These are phyloP conservation scores for Rhogogaster chlorosoma DNA, from an alignment of 2,888 invertebrate genomes.

Conservation along the genomic window DNA sequence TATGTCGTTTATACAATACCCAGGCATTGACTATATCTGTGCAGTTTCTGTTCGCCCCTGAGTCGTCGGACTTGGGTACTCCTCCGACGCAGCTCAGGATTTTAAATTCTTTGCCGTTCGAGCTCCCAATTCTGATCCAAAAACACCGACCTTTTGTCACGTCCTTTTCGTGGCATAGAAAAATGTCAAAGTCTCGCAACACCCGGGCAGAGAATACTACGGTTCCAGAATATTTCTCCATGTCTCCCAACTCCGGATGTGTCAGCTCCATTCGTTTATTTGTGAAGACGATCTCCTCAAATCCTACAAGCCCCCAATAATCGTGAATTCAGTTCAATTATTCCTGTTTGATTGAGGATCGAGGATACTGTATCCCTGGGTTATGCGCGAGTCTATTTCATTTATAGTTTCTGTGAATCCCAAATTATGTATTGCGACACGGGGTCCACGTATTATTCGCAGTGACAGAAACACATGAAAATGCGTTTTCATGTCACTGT, in stretches of 20 bases:
- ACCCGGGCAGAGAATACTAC: constrained; percentile 63
- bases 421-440: not conserved
- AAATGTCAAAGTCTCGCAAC: constrained; percentile 63
- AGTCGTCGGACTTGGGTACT: not conserved
- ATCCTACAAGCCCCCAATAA: not conserved
- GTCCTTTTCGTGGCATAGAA: constrained; percentile 63
- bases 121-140: constrained; percentile 69
- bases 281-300: not conserved
- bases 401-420: not conserved
- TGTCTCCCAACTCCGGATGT: not conserved
- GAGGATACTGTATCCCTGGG: not conserved
- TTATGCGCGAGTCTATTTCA: not conserved
- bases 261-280: not conserved
- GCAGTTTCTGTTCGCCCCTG: not conserved
- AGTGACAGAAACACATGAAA: not conserved
- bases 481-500: not conserved
- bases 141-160: constrained; percentile 64
- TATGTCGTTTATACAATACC: not conserved
- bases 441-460: not conserved
- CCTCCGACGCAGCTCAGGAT: constrained; percentile 65
- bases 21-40: not conserved
- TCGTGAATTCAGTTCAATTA: not conserved
- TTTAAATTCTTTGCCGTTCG: constrained; percentile 60
- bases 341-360: not conserved
- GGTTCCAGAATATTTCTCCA: not conserved